A percentile compares a stretch with the other conserved stretches of the same genome.
phyloP scores from a whole-genome alignment of 2,888 invertebrate genomes.

The Volucella inflata region DNA sequence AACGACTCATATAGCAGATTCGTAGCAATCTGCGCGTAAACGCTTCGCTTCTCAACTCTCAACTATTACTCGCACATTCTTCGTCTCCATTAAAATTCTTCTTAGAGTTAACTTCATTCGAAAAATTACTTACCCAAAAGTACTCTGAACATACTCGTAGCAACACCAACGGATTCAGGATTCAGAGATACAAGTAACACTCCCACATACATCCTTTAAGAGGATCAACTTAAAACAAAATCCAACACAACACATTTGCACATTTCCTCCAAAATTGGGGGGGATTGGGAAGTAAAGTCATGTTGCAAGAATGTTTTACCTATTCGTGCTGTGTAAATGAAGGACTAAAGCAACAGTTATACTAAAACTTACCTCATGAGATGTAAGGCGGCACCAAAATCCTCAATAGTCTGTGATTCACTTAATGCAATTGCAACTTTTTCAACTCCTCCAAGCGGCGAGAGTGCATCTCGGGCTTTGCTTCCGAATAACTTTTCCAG shows the following conservation, averaged over 20 bases:
- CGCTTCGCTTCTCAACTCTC: slow-evolving; percentile 13
- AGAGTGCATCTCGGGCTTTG: slow-evolving; percentile 95
- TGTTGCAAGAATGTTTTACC: slow-evolving; percentile 3
- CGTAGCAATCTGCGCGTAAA: slow-evolving; percentile 8
- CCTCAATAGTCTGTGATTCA: slow-evolving; percentile 98
- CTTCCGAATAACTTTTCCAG: slow-evolving; percentile 97
- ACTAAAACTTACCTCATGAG: slow-evolving; percentile 82
- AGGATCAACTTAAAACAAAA: slow-evolving; percentile 15
- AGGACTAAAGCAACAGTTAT: not conserved
- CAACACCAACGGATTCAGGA: no score
- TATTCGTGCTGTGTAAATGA: not conserved
- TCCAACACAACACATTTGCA: slow-evolving; percentile 1
- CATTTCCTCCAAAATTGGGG: slow-evolving; percentile 1
- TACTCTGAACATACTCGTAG: no score
- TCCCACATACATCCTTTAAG: no score
- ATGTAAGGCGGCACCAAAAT: slow-evolving; percentile 87
- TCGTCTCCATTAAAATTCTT: slow-evolving; percentile 1
- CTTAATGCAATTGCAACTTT: slow-evolving; percentile 96
- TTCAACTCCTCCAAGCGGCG: slow-evolving; percentile 96
- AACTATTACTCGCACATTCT: slow-evolving; percentile 2
- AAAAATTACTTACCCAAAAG: no score
- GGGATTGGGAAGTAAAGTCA: not conserved
- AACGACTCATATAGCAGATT: not conserved
- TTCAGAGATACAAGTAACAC: no score
- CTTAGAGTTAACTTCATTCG: not conserved